phyloP scores from a whole-genome alignment of 2,888 invertebrate genomes.

The Orthosia gothica region DNA sequence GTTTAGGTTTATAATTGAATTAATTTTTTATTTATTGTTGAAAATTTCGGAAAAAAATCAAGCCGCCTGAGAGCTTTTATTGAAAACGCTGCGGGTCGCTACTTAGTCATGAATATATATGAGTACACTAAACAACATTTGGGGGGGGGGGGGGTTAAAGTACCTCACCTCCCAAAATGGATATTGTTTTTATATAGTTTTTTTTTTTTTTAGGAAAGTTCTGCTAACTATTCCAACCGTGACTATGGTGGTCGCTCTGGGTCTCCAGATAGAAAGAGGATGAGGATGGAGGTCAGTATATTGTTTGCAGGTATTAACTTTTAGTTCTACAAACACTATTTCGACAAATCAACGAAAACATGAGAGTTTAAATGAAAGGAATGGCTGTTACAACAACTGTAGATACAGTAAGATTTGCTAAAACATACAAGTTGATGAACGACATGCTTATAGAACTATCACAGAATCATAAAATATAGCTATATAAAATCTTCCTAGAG shows the following conservation, averaged over 20 bases:
- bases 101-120: too few relatives aligned
- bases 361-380: constrained; percentile 44
- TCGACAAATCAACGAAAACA: constrained; percentile 42
- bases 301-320: constrained; percentile 38
- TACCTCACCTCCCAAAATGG: not conserved
- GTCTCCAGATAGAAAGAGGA: constrained; percentile 93
- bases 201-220: constrained; percentile 82
- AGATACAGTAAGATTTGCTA: constrained; percentile 51
- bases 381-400: constrained; percentile 59
- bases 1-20: too few relatives aligned
- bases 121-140: too few relatives aligned
- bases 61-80: too few relatives aligned
- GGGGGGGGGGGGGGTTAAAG: too few relatives aligned
- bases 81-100: too few relatives aligned
- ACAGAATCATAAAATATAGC: constrained; percentile 57
- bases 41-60: too few relatives aligned
- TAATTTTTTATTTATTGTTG: too few relatives aligned
- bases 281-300: constrained; percentile 92
- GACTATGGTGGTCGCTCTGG: constrained; percentile 91
- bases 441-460: constrained; percentile 47
- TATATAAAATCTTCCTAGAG: constrained; percentile 43
- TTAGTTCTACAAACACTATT: constrained; percentile 39
- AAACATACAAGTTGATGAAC: constrained; percentile 43
- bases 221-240: constrained; percentile 89
- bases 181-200: not conserved